A percentile compares a stretch with the other conserved stretches of the same genome.
Evolutionary conservation across 2,797 vertebrate species (phyloP).

Genomic region (Danio tinwini): DNA sequence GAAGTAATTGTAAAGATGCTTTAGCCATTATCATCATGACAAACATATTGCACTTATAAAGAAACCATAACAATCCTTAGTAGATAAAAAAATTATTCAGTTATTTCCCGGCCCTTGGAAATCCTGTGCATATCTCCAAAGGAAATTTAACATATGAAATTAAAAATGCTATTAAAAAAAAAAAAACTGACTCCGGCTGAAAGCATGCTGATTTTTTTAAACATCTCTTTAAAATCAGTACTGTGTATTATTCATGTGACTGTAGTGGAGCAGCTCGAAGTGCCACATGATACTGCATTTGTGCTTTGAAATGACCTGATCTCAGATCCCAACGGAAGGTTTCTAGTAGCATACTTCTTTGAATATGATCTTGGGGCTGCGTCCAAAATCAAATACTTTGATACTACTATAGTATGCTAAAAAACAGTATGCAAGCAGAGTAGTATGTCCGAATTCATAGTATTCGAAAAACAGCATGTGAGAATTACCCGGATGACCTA

Average conservation of each 20-base stretch:
- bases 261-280: conserved; percentile 29
- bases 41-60: conserved; percentile 79
- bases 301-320: conserved; percentile 62
- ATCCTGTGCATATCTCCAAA: conserved; percentile 56
- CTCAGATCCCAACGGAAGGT: conserved; percentile 64
- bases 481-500: too few relatives aligned
- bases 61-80: conserved; percentile 64
- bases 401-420: too few relatives aligned
- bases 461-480: too few relatives aligned
- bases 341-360: conserved; percentile 59
- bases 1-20: conserved; percentile 59
- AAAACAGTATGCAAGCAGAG: too few relatives aligned
- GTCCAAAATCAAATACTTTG: too few relatives aligned
- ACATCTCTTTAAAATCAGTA: not conserved
- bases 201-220: conserved; percentile 42
- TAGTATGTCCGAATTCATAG: too few relatives aligned
- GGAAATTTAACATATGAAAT: conserved; percentile 35
- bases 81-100: conserved; percentile 66
- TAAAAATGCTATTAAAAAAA: not conserved
- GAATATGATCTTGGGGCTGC: conserved; percentile 2
- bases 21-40: conserved; percentile 65
- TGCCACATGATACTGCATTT: conserved; percentile 67
- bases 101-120: conserved; percentile 58
- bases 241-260: not conserved
- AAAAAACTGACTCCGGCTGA: conserved; percentile 8